phyloP scores from a whole-genome alignment of 2,113 vertebrate genomes.

The Takifugu bimaculatus region DNA sequence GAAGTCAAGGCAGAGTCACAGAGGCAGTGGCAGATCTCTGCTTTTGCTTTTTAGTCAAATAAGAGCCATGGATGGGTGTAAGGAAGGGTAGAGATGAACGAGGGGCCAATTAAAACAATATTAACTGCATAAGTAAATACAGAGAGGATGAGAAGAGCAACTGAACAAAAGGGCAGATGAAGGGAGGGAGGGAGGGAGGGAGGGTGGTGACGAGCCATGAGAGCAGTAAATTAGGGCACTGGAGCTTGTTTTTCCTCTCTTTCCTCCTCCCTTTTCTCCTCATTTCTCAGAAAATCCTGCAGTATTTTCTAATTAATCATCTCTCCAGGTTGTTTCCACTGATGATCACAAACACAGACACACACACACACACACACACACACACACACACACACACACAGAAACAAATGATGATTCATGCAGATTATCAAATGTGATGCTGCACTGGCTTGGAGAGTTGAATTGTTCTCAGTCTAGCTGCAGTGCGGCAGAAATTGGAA shows the following conservation, averaged over 20 bases:
- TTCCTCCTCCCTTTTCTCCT: slow-evolving; percentile 9
- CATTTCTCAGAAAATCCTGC: slow-evolving; percentile 39
- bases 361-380: slow-evolving; percentile 10
- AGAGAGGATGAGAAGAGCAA: slow-evolving; percentile 15
- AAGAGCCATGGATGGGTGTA: neutral
- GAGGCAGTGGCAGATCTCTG: slow-evolving; percentile 32
- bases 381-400: slow-evolving; percentile 14
- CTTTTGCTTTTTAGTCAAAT: slow-evolving; percentile 38
- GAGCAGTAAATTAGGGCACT: slow-evolving; percentile 57
- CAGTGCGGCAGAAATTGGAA: slow-evolving; percentile 37
- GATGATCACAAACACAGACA: slow-evolving; percentile 18
- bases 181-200: slow-evolving; percentile 23
- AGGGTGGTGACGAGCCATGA: slow-evolving; percentile 41
- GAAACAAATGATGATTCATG: slow-evolving; percentile 16
- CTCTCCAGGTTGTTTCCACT: slow-evolving; percentile 29
- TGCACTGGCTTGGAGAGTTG: slow-evolving; percentile 20
- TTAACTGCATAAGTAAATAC: slow-evolving; percentile 19
- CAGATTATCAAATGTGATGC: slow-evolving; percentile 28
- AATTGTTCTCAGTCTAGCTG: slow-evolving; percentile 28
- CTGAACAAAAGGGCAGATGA: slow-evolving; percentile 37
- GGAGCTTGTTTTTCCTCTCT: slow-evolving; percentile 39
- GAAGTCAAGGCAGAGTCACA: slow-evolving; percentile 26
- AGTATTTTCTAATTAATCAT: slow-evolving; percentile 54
- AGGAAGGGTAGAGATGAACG: slow-evolving; percentile 1
- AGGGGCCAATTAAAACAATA: slow-evolving; percentile 8